Conservation (phyloP, 2,113 vertebrate genomes). For the Passer domesticus region DNA sequence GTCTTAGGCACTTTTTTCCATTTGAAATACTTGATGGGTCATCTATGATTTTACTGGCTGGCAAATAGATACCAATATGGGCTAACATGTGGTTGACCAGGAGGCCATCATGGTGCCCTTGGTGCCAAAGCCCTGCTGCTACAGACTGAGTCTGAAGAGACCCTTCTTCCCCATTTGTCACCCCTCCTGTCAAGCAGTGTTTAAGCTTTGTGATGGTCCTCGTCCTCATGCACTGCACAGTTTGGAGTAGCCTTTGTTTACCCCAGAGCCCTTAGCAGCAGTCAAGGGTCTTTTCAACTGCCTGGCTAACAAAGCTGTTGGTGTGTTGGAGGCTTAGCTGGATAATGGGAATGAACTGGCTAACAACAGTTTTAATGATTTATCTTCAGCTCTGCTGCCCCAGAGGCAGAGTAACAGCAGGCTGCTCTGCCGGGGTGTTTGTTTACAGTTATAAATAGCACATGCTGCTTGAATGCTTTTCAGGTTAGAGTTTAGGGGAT, state of each 20-base stretch:
- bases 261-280: neutral
- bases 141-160: neutral
- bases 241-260: neutral
- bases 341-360: neutral
- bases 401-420: neutral
- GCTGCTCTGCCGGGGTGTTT: neutral
- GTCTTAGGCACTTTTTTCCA: neutral
- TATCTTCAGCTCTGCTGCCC: neutral
- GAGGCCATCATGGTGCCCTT: neutral
- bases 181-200: rapidly evolving
- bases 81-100: neutral
- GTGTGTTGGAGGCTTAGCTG: too few species aligned
- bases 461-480: neutral
- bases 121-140: neutral
- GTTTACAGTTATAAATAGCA: neutral
- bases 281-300: neutral
- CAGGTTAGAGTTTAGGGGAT: neutral
- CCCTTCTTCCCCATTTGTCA: neutral
- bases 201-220: neutral
- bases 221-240: rapidly evolving
- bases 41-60: neutral
- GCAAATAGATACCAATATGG: neutral
- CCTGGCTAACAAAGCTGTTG: neutral
- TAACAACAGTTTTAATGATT: neutral
- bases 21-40: neutral